Conservation (phyloP, 2,797 vertebrate species). For the Meda fulgida region DNA sequence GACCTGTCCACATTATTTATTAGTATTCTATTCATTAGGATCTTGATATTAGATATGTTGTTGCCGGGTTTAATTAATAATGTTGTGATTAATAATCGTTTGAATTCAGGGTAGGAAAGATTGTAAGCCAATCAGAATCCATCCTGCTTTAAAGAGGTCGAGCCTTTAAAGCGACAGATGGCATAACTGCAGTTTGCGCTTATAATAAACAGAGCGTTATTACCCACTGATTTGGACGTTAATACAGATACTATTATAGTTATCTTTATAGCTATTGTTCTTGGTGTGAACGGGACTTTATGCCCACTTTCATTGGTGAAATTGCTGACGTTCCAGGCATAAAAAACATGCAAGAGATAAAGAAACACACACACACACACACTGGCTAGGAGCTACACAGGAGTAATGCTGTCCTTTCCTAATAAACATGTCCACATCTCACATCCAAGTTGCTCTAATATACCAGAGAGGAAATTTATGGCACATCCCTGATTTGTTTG, state of each 20-base stretch:
- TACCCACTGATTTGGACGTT: background rate
- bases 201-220: background rate
- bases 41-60: background rate
- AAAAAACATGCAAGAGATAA: constrained; percentile 22
- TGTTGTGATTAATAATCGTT: background rate
- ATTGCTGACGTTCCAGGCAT: background rate
- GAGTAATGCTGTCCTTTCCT: constrained; percentile 62
- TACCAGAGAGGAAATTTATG: constrained; percentile 69
- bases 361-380: background rate
- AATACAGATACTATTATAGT: background rate
- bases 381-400: constrained; percentile 50
- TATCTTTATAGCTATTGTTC: background rate
- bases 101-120: background rate
- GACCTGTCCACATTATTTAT: too few relatives aligned
- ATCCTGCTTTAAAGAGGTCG: background rate
- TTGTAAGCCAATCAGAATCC: background rate
- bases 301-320: constrained; percentile 3
- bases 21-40: too few relatives aligned
- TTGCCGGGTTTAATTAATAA: background rate
- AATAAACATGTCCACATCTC: constrained; percentile 70
- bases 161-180: background rate
- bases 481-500: constrained; percentile 73
- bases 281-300: background rate
- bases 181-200: background rate
- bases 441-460: constrained; percentile 66